Percentiles rank a stretch among this genome's conserved stretches.
phyloP scores from a whole-genome alignment of 1,140 invertebrate genomes.

The Cephus cinctus region DNA sequence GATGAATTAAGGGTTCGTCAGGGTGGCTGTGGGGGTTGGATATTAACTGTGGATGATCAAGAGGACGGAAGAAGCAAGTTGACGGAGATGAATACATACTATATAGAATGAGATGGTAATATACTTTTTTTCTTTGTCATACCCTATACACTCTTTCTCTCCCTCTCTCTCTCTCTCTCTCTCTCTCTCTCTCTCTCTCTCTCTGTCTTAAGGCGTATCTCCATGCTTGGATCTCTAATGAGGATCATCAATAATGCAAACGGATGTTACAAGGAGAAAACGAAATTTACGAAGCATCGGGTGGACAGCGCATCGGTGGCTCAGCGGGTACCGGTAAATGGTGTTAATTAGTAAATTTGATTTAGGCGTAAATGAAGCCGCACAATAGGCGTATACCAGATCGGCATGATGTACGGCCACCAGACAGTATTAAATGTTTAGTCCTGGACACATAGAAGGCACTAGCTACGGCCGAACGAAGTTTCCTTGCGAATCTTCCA shows the following conservation, averaged over 20 bases:
- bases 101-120: too few relatives aligned
- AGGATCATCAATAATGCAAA: constrained; percentile 40
- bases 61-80: constrained; percentile 6
- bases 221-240: constrained; percentile 33
- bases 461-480: too few relatives aligned
- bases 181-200: too few relatives aligned
- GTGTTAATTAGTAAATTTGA: constrained; percentile 42
- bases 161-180: too few relatives aligned
- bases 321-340: constrained; percentile 36
- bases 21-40: not conserved
- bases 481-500: too few relatives aligned
- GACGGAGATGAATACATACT: constrained; percentile 35
- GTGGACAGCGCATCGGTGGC: constrained; percentile 9
- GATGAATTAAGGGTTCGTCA: not conserved
- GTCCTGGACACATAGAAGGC: too few relatives aligned
- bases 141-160: too few relatives aligned
- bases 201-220: too few relatives aligned
- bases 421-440: too few relatives aligned
- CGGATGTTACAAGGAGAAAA: constrained; percentile 26
- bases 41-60: too few relatives aligned
- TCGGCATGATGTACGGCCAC: too few relatives aligned
- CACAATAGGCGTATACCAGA: constrained; percentile 24
- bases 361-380: constrained; percentile 34
- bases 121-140: too few relatives aligned
- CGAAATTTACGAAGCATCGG: not conserved